Percentiles rank a stretch among this genome's conserved stretches.
Evolutionary conservation across 2,888 invertebrate species (phyloP).

Genomic region (Chrysotoxum bicinctum): DNA sequence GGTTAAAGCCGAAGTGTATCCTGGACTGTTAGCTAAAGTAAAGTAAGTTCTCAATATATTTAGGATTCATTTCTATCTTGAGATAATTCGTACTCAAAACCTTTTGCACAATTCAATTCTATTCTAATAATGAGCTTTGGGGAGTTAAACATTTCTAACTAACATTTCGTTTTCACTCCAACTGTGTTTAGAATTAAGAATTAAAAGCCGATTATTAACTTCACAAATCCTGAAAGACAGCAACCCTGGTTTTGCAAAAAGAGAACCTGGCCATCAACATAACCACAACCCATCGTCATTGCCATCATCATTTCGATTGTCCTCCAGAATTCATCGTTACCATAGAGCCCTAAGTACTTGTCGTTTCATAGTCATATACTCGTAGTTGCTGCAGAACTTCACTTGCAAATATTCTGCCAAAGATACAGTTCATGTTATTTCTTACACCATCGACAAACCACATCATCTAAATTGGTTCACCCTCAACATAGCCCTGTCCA

Average conservation of each 20-base stretch:
- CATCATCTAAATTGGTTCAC: constrained; percentile 18
- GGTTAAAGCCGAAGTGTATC: too few relatives aligned
- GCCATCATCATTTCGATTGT: constrained; percentile 55
- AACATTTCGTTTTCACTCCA: too few relatives aligned
- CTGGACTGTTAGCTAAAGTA: too few relatives aligned
- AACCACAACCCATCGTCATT: constrained; percentile 59
- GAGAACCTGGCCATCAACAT: constrained; percentile 54
- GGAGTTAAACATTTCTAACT: too few relatives aligned
- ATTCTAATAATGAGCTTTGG: too few relatives aligned
- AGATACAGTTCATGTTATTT: constrained; percentile 14
- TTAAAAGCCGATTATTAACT: too few relatives aligned
- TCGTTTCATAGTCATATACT: not conserved
- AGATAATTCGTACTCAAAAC: too few relatives aligned
- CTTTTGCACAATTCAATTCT: too few relatives aligned
- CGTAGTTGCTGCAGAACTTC: constrained; percentile 19
- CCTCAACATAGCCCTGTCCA: not conserved
- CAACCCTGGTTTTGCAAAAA: constrained; percentile 31
- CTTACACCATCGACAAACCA: constrained; percentile 27
- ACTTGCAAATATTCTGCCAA: constrained; percentile 35
- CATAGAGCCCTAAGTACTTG: constrained; percentile 15
- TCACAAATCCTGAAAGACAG: not conserved
- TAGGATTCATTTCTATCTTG: too few relatives aligned
- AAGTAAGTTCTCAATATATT: too few relatives aligned
- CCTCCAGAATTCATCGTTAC: constrained; percentile 18
- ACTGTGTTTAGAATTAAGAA: too few relatives aligned